Conservation (phyloP, 2,797 vertebrate species). For the Mycteria americana region DNA sequence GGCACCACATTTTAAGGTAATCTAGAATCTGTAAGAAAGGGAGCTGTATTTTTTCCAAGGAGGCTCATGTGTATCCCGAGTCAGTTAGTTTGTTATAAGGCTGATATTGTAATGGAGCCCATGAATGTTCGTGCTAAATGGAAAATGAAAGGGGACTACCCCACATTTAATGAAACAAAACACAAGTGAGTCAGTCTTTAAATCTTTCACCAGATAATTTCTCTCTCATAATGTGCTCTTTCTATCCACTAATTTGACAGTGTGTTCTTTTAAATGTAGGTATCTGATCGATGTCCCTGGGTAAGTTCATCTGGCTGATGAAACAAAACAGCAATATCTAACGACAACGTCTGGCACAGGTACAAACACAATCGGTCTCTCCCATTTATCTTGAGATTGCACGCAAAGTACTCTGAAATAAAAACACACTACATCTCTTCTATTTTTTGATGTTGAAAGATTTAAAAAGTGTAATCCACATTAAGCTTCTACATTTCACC, state of each 20-base stretch:
- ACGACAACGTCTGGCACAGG: conserved; percentile 44
- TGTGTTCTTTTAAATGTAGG: conserved; percentile 60
- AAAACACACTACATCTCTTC: conserved; percentile 38
- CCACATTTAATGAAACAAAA: conserved; percentile 57
- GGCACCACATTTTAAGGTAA: not conserved
- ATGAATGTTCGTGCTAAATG: conserved; percentile 17
- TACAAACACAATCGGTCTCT: conserved; percentile 61
- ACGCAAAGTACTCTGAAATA: conserved; percentile 48
- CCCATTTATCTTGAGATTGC: conserved; percentile 63
- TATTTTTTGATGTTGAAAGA: conserved; percentile 62
- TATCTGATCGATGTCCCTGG: conserved; percentile 52
- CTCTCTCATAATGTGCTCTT: conserved; percentile 59
- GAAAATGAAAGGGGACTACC: conserved; percentile 39
- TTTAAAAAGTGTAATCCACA: conserved; percentile 48
- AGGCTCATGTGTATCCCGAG: not conserved
- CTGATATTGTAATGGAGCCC: not conserved
- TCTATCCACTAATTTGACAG: conserved; percentile 68
- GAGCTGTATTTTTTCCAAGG: not conserved
- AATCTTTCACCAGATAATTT: conserved; percentile 68
- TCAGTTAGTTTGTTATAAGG: not conserved
- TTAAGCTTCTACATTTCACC: conserved; percentile 64
- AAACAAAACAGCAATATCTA: conserved; percentile 70
- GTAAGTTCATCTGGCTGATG: conserved; percentile 64
- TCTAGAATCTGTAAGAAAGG: not conserved
- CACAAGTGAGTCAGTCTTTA: conserved; percentile 50